These are phyloP conservation scores for Xerus inauris DNA, from an alignment of 2,113 vertebrate genomes.

Conservation along the genomic window DNA sequence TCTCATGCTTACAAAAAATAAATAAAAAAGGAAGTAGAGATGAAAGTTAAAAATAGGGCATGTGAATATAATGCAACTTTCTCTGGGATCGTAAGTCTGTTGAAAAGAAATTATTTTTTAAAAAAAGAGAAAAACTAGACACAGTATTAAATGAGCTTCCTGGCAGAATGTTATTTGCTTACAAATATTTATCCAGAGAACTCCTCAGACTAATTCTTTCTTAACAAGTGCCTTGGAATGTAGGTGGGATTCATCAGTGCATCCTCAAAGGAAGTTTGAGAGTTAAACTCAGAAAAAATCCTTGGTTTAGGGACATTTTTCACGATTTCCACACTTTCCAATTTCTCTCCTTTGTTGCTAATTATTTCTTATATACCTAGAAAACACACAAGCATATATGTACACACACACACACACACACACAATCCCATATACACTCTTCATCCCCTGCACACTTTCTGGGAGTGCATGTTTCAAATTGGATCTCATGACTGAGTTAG, in stretches of 20 bases:
- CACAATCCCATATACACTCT: not conserved
- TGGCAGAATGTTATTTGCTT: conserved; percentile 81
- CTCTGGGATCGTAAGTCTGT: conserved; percentile 77
- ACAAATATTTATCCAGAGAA: conserved; percentile 82
- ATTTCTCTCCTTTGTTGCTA: conserved; percentile 43
- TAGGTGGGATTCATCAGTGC: conserved; percentile 70
- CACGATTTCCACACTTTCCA: not conserved
- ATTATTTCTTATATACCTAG: conserved; percentile 48
- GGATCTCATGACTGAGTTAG: not conserved
- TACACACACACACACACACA: not conserved
- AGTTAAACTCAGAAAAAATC: conserved; percentile 36
- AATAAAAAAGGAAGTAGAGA: conserved; percentile 73
- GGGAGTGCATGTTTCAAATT: not conserved
- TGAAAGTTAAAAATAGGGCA: conserved; percentile 87
- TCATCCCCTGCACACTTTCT: not conserved
- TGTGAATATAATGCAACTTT: conserved; percentile 82
- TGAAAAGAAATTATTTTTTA: conserved; percentile 73
- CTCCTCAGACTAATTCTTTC: conserved; percentile 75
- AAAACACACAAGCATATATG: not conserved
- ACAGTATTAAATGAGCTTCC: conserved; percentile 79
- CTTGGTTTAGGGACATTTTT: conserved; percentile 15
- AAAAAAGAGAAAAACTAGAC: conserved; percentile 77
- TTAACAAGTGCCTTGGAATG: conserved; percentile 75
- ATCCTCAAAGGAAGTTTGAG: not conserved
- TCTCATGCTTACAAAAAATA: conserved; percentile 83